These are phyloP conservation scores for Peromyscus polionotus DNA, from an alignment of 2,113 vertebrate species.

Conservation along the genomic window DNA sequence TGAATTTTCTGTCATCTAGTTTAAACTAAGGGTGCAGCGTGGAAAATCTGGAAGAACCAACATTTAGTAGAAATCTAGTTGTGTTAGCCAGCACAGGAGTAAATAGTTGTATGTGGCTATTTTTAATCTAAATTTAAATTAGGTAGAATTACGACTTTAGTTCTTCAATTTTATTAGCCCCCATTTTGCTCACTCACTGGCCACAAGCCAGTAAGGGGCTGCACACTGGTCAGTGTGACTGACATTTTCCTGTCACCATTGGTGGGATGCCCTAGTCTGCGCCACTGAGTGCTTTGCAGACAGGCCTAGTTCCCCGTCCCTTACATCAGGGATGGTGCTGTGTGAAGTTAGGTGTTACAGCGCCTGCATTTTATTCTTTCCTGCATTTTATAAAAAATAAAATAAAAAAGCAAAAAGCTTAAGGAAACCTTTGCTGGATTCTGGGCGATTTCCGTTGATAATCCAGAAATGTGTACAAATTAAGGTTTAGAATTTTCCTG, in stretches of 20 bases:
- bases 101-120: neutral
- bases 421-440: constrained; percentile 16
- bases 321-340: neutral
- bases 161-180: neutral
- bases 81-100: neutral
- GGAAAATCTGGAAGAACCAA: constrained; percentile 49
- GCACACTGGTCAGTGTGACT: neutral
- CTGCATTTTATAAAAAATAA: neutral
- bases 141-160: neutral
- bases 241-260: neutral
- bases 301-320: neutral
- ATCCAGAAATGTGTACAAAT: neutral
- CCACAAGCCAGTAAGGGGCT: neutral
- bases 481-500: neutral
- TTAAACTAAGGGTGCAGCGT: constrained; percentile 11
- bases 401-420: neutral
- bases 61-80: constrained; percentile 18
- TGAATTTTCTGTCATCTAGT: constrained; percentile 53
- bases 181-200: constrained; percentile 5
- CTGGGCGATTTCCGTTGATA: neutral
- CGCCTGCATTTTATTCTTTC: constrained; percentile 12
- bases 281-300: neutral
- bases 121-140: constrained; percentile 55
- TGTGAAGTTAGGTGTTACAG: neutral
- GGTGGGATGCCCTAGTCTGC: neutral